A percentile compares a stretch with the other conserved stretches of the same genome.
Evolutionary conservation across 2,888 invertebrate species (phyloP).

Genomic region (Stenolophus ochropezus): DNA sequence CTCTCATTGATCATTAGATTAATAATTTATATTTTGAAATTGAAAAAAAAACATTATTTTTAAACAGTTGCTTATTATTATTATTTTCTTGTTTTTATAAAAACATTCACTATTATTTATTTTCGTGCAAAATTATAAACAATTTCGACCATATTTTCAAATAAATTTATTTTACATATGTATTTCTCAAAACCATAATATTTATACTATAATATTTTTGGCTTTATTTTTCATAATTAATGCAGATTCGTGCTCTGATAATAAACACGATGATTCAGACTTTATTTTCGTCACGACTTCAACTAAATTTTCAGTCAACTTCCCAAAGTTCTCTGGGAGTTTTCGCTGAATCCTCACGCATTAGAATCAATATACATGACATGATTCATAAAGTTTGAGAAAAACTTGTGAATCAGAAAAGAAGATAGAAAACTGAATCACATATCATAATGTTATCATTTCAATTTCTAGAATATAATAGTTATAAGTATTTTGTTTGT

Average conservation of each 20-base stretch:
- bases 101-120: too few relatives aligned
- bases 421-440: neutral
- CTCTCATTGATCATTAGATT: too few relatives aligned
- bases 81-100: too few relatives aligned
- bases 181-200: neutral
- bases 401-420: neutral
- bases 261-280: neutral
- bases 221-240: slow-evolving; percentile 9
- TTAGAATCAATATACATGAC: slow-evolving; percentile 4
- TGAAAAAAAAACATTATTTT: too few relatives aligned
- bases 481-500: neutral
- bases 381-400: neutral
- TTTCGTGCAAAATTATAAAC: too few relatives aligned
- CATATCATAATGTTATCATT: neutral
- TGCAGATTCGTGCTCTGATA: neutral
- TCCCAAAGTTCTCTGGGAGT: neutral
- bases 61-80: too few relatives aligned
- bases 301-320: slow-evolving; percentile 8
- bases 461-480: neutral
- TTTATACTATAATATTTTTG: neutral
- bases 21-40: too few relatives aligned
- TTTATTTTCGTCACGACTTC: neutral
- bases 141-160: too few relatives aligned
- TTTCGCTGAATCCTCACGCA: neutral
- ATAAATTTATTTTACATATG: too few relatives aligned